Base-by-base conservation (phyloP, 2,888 invertebrate species). In the Arrhopalites spinosus region DNA sequence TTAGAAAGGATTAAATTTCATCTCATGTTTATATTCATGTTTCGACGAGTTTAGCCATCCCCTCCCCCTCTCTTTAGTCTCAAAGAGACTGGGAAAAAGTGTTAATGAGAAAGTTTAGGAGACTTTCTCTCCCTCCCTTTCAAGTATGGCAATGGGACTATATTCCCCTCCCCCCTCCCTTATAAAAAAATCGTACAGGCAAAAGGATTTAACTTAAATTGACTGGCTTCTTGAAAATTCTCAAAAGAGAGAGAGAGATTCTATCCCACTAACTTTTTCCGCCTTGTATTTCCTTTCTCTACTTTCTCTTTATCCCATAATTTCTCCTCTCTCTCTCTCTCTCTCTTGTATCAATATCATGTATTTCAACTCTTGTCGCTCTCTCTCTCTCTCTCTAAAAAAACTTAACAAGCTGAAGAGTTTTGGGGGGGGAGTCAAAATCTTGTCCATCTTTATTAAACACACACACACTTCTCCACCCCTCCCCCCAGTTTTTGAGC, bases 21-120 rank as follows among this genome's bases (percentile, higher is more conserved):
- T 73, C 72, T 73, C 72, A 73, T 73, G 72, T 73, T 73, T 73
- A 63, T 73, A 73, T 73, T 73, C 72, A 73, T 73, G 72, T 63
- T 27, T 64, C 64, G n/a, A 29, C 50, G 25, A 23, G 63, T 63
- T 15, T 63, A 15, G 29, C 43, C 7, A 27, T 8, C 23, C 36
- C 64, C 43, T 30, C 61, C 61, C 27, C 23, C 64, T 30, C 64
- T 30, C 64, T 17, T 64, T 17, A 8, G 8, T 2, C 61, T 53
- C 20, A 23, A 53, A 68, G 47, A 27, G 56, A 69, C 53, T 68
- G 27, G 13, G 45, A 50, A 56, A 69, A 69, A 69, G 69, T 69
- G 56, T 53, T 69, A 69, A 69, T 53, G 69, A 69, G 69, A 56
- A 69, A 69, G 69, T 69, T 69, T 68, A 45, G 67, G 13, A 56